Evolutionary conservation across 2,888 invertebrate species (phyloP).

Genomic region (Lamproptera curius): DNA sequence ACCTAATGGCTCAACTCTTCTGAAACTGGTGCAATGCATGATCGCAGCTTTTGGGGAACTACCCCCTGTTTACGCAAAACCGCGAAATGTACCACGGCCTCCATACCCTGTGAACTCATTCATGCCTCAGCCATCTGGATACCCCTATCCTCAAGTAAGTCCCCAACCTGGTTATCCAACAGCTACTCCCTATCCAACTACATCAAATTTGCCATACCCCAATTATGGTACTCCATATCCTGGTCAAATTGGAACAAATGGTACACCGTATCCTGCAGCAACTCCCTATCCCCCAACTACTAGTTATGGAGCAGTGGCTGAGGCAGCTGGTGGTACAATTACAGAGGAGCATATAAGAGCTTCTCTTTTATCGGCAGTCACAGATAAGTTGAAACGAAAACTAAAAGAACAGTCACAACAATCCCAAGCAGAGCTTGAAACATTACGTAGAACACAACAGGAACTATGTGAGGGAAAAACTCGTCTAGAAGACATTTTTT

Average conservation of each 20-base stretch:
- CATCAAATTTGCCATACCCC: constrained; percentile 72
- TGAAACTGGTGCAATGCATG: constrained; percentile 94
- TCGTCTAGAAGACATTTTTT: constrained; percentile 88
- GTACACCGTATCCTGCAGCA: constrained; percentile 34
- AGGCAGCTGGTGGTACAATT: constrained; percentile 86
- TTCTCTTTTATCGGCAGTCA: constrained; percentile 95
- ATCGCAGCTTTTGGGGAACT: constrained; percentile 95
- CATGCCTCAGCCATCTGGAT: constrained; percentile 67
- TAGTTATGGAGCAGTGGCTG: constrained; percentile 44
- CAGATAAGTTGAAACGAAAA: constrained; percentile 93
- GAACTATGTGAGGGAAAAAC: constrained; percentile 91
- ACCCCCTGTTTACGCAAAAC: constrained; percentile 94
- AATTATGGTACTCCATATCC: constrained; percentile 65
- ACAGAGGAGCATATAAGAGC: constrained; percentile 97
- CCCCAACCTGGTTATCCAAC: constrained; percentile 54
- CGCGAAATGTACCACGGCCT: constrained; percentile 78
- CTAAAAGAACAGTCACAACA: constrained; percentile 94
- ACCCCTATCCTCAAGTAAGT: constrained; percentile 54
- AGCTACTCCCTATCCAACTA: constrained; percentile 61
- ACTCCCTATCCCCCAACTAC: constrained; percentile 49
- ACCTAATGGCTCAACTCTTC: constrained; percentile 87
- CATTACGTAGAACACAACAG: constrained; percentile 90
- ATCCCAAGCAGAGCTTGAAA: constrained; percentile 94
- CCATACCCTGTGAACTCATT: constrained; percentile 76
- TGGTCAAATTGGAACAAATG: constrained; percentile 51